Conservation (phyloP, 1,140 invertebrate species). For the Eubasilissa regina region DNA sequence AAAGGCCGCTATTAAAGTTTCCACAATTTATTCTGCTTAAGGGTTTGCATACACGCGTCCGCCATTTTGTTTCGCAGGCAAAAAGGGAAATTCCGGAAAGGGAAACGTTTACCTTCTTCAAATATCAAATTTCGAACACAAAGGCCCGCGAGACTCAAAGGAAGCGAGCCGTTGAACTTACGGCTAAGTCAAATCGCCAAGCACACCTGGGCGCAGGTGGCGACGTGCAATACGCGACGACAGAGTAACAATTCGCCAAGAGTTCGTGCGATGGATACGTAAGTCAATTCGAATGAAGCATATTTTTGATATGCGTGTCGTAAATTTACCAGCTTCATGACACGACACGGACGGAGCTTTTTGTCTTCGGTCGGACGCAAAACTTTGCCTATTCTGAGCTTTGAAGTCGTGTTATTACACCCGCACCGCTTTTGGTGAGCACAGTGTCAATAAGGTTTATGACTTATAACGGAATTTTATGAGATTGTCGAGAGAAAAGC, state of each 20-base stretch:
- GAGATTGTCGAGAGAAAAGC: slow-evolving; percentile 44
- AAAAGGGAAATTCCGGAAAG: slow-evolving; percentile 56
- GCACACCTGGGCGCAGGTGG: slow-evolving; percentile 10
- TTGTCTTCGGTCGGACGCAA: slow-evolving; percentile 48
- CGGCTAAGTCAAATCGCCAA: not conserved
- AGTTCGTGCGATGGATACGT: not conserved
- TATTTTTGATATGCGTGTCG: slow-evolving; percentile 1
- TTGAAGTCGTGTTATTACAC: slow-evolving; percentile 51
- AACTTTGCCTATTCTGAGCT: slow-evolving; percentile 55
- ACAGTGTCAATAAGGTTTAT: slow-evolving; percentile 13
- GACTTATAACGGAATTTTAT: slow-evolving; percentile 39
- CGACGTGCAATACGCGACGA: not conserved
- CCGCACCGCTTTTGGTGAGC: slow-evolving; percentile 29
- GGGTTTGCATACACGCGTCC: slow-evolving; percentile 44
- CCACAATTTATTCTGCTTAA: slow-evolving; percentile 51
- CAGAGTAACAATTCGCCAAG: not conserved
- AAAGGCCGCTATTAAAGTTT: slow-evolving; percentile 53
- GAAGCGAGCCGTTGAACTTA: slow-evolving; percentile 33
- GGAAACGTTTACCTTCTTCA: slow-evolving; percentile 60
- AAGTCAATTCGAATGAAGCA: not conserved
- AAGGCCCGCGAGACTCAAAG: slow-evolving; percentile 44
- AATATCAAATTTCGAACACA: slow-evolving; percentile 58
- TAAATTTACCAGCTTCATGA: not conserved
- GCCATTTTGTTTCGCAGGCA: slow-evolving; percentile 40
- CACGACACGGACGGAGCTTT: slow-evolving; percentile 16